A percentile compares a stretch with the other conserved stretches of the same genome.
Conservation (phyloP, 2,888 invertebrate genomes). For the Stegophylla sp. region DNA sequence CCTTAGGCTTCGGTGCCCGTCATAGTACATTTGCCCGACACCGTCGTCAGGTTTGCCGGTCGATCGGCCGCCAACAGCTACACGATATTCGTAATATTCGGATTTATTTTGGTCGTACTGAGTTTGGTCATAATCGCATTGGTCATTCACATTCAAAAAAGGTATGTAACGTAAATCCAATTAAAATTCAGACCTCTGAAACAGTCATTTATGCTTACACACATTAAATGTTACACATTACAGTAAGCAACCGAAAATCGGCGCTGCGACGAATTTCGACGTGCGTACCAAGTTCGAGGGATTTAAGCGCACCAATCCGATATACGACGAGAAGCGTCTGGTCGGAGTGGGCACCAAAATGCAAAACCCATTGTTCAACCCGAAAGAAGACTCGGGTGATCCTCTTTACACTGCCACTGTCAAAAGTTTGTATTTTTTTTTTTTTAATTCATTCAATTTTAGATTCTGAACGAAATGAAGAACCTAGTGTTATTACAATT, state of each 20-base stretch:
- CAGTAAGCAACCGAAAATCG: conserved; percentile 62
- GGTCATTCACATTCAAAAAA: conserved; percentile 79
- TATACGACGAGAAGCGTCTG: conserved; percentile 54
- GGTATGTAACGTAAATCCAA: conserved; percentile 66
- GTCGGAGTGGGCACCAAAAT: conserved; percentile 65
- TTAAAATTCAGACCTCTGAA: background rate
- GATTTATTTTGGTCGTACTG: conserved; percentile 76
- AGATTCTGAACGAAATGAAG: too few species aligned
- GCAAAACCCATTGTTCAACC: conserved; percentile 66
- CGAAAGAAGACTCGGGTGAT: conserved; percentile 60
- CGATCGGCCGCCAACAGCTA: conserved; percentile 65
- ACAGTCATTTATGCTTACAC: too few species aligned
- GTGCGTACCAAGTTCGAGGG: conserved; percentile 55
- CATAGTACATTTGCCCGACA: conserved; percentile 67
- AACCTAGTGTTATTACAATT: too few species aligned
- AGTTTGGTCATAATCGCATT: conserved; percentile 78
- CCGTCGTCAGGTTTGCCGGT: conserved; percentile 64
- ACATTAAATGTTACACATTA: too few species aligned
- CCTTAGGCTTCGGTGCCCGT: conserved; percentile 66
- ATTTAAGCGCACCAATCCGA: conserved; percentile 53
- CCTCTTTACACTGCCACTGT: conserved; percentile 69
- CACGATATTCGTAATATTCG: conserved; percentile 72
- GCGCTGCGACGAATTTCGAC: conserved; percentile 54
- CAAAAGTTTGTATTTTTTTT: conserved; percentile 67
- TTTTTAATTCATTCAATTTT: background rate